A percentile compares a stretch with the other conserved stretches of the same genome.
These are phyloP conservation scores for Anser brachyrhynchus DNA, from an alignment of 2,113 vertebrate genomes.

Conservation along the genomic window DNA sequence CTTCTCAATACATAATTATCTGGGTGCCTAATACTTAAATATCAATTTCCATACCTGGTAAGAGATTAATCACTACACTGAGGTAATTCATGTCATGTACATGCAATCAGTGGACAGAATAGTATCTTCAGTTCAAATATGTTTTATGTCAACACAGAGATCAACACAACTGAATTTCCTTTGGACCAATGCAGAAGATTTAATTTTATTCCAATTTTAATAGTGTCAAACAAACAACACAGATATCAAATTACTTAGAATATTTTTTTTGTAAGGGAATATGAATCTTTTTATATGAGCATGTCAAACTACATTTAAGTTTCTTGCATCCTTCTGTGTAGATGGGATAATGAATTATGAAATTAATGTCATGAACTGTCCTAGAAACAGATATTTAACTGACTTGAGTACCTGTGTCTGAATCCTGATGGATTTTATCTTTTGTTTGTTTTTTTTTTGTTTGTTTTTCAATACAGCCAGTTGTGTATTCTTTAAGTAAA, in stretches of 20 bases:
- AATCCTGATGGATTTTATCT: not conserved
- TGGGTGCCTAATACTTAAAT: not conserved
- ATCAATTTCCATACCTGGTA: not conserved
- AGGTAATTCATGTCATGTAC: not conserved
- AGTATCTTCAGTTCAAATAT: not conserved
- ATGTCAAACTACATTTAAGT: not conserved
- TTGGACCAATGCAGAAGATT: not conserved
- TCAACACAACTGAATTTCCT: not conserved
- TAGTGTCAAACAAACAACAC: not conserved
- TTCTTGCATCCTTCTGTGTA: not conserved
- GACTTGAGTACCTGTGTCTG: not conserved
- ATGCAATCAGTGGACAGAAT: not conserved
- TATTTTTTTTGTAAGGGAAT: not conserved
- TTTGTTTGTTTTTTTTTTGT: too few species aligned
- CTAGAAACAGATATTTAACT: not conserved
- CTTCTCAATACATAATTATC: not conserved
- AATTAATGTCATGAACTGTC: not conserved
- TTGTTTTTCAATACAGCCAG: not conserved
- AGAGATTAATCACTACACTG: conserved; percentile 4
- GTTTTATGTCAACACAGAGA: not conserved
- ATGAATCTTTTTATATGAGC: not conserved
- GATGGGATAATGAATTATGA: not conserved
- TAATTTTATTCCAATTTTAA: not conserved
- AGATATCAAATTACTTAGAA: not conserved
- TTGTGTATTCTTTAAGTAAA: not conserved